phyloP scores from a whole-genome alignment of 2,888 invertebrate genomes.

The Noctua janthina region DNA sequence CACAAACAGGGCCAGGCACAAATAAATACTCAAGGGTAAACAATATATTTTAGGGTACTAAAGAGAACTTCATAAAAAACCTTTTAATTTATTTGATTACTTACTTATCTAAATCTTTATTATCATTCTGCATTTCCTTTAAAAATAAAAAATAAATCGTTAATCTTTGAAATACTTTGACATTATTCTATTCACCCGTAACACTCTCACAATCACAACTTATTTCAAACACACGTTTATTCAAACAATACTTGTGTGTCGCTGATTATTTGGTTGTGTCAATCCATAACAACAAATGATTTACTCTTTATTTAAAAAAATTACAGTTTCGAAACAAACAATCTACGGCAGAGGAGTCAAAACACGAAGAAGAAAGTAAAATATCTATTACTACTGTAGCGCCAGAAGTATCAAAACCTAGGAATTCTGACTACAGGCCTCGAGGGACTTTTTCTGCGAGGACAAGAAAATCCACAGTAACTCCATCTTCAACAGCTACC shows the following conservation, averaged over 20 bases:
- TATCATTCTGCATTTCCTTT: background rate
- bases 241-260: slow-evolving; percentile 4
- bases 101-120: background rate
- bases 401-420: slow-evolving; percentile 71
- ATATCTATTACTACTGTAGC: slow-evolving; percentile 62
- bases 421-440: slow-evolving; percentile 76
- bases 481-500: slow-evolving; percentile 71
- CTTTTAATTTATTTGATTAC: background rate
- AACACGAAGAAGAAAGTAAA: slow-evolving; percentile 70
- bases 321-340: slow-evolving; percentile 83
- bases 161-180: background rate
- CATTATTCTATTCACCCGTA: background rate
- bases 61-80: slow-evolving; percentile 4
- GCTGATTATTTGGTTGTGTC: slow-evolving; percentile 2
- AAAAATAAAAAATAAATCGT: background rate
- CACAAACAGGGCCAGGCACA: slow-evolving; percentile 80
- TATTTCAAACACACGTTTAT: slow-evolving; percentile 15
- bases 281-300: background rate
- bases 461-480: slow-evolving; percentile 77
- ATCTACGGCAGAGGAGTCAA: slow-evolving; percentile 73
- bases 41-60: slow-evolving; percentile 47
- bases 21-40: slow-evolving; percentile 87
- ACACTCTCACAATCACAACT: slow-evolving; percentile 17
- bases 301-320: slow-evolving; percentile 8
- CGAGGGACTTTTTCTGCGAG: slow-evolving; percentile 79